Conservation (phyloP, 2,888 invertebrate species). For the Flexamia atlantica region DNA sequence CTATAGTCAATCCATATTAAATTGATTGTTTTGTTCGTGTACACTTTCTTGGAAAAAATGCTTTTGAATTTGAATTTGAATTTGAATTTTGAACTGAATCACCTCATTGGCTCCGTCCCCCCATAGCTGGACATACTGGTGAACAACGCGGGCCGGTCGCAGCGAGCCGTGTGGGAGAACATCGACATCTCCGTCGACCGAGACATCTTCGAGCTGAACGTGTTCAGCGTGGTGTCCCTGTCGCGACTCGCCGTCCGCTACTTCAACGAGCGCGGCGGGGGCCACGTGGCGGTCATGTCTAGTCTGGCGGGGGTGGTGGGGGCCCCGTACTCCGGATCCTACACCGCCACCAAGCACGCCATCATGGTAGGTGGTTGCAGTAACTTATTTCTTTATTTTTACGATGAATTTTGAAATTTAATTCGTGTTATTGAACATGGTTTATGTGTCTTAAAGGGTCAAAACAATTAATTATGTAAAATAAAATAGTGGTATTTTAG, state of each 20-base stretch:
- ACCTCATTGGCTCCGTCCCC: too few relatives aligned
- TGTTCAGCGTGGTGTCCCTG: conserved; percentile 84
- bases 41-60: too few relatives aligned
- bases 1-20: too few relatives aligned
- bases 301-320: conserved; percentile 85
- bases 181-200: conserved; percentile 85
- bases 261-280: conserved; percentile 77
- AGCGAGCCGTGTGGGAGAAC: conserved; percentile 84
- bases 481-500: too few relatives aligned
- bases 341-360: conserved; percentile 87
- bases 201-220: conserved; percentile 87
- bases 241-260: conserved; percentile 83
- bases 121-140: conserved; percentile 85
- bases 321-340: conserved; percentile 82
- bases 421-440: too few relatives aligned
- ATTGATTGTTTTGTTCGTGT: too few relatives aligned
- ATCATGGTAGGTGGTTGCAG: conserved; percentile 78
- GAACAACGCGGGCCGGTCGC: conserved; percentile 90
- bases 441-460: too few relatives aligned
- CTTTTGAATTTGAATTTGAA: too few relatives aligned
- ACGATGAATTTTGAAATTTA: too few relatives aligned
- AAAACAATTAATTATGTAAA: too few relatives aligned
- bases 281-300: conserved; percentile 87
- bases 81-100: too few relatives aligned
- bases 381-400: too few relatives aligned